Percentiles rank a stretch among this genome's conserved stretches.
phyloP scores from a whole-genome alignment of 2,113 vertebrate genomes.

The Halcyon senegalensis region DNA sequence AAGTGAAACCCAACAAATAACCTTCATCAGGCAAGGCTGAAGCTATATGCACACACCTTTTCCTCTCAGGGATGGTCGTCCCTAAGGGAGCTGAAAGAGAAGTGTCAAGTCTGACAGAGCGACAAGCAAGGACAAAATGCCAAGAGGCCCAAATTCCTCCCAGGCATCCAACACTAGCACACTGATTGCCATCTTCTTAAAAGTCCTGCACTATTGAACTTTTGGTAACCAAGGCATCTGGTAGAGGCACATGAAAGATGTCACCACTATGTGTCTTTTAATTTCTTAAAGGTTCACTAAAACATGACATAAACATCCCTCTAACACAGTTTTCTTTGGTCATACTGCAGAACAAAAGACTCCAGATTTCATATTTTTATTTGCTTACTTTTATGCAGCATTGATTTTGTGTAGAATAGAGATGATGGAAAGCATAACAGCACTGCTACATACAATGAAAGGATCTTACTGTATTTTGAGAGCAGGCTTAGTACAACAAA shows the following conservation, averaged over 20 bases:
- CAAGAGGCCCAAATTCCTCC: background rate
- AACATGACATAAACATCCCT: background rate
- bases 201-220: background rate
- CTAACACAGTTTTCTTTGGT: background rate
- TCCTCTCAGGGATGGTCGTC: background rate
- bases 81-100: background rate
- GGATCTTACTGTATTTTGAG: background rate
- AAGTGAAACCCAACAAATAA: background rate
- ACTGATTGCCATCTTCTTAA: background rate
- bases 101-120: background rate
- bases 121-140: background rate
- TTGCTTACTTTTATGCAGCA: background rate
- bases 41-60: background rate
- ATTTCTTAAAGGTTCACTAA: background rate
- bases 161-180: rapidly evolving
- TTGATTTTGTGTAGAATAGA: background rate
- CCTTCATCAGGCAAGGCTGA: background rate
- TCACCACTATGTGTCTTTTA: background rate
- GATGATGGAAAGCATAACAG: background rate
- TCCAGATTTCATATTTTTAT: background rate
- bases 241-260: background rate
- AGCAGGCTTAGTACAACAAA: background rate
- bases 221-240: background rate
- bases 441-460: background rate
- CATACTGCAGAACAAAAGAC: background rate